Base-by-base conservation (phyloP, 2,113 vertebrate species). In the Tachycineta bicolor region DNA sequence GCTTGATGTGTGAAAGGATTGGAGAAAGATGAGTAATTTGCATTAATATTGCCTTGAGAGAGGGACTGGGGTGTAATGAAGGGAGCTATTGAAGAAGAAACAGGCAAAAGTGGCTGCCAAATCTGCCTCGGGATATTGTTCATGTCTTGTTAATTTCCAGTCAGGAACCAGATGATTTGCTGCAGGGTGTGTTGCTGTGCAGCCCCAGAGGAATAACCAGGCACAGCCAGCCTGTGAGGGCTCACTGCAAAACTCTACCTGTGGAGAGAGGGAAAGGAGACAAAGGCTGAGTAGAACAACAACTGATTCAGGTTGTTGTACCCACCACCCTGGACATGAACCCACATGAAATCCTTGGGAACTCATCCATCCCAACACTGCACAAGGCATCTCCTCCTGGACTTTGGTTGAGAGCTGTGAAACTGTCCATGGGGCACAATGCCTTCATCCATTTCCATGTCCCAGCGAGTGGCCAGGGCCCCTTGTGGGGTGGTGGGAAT, bases 201-300 rank as follows among this genome's bases (percentile, higher is more conserved):
- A 26, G 47, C 9, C 60, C 65, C 7, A 3, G 11, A 9, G 79
- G 41, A 37, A 43, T n/a, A 49, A 63, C 9, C 12, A 49, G 44
- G 31, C 29, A 67, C 0, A 0, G n/a, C 20, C 70, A 78, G 18
- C 26, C 33, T 1, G 1, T 4, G 1, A 62, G 59, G 34, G 25
- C 44, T 83, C 34, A 4, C 39, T n/a, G 34, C 33, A 91, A 20
- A 59, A n/a, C 14, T 58, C 47, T 1, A 1, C 15, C 39, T 46
- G 0, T 1, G 7, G 70, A 69, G 43, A 16, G 19, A 67, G 23
- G 23, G n/a, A 60, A 53, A 52, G 7, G 33, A 76, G 13, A 53
- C 8, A 56, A 65, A 65, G 25, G 39, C 44, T 67, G 52, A 43
- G 60, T 25, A 55, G 64, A 49, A 43, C 0, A 0, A 37, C 44